A percentile compares a stretch with the other conserved stretches of the same genome.
phyloP scores from a whole-genome alignment of 2,888 invertebrate species.

The Epinotia demarniana region DNA sequence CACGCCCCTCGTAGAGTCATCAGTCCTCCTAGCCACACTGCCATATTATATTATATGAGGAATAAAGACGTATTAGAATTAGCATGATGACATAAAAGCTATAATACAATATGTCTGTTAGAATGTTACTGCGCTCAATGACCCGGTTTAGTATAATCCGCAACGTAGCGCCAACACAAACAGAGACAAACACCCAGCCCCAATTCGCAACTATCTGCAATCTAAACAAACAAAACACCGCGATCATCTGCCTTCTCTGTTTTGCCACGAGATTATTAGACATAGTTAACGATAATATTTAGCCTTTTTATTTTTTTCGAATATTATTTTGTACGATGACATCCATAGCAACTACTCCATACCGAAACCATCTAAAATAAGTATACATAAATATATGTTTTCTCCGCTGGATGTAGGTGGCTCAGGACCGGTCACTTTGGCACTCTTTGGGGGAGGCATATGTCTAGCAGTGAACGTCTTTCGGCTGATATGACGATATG shows the following conservation, averaged over 20 bases:
- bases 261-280: constrained; percentile 1
- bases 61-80: too few relatives aligned
- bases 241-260: background rate
- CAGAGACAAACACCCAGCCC: constrained; percentile 15
- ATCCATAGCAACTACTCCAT: background rate
- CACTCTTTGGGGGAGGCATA: too few relatives aligned
- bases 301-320: background rate
- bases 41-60: background rate
- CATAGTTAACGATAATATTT: background rate
- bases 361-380: background rate
- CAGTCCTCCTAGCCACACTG: background rate
- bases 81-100: background rate
- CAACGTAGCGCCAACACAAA: constrained; percentile 26
- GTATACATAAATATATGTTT: too few relatives aligned
- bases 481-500: too few relatives aligned
- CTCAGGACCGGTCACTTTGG: too few relatives aligned
- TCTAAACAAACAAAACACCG: constrained; percentile 34
- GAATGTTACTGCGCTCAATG: constrained; percentile 8
- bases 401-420: too few relatives aligned
- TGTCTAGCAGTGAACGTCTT: too few relatives aligned
- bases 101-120: background rate
- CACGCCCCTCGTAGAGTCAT: background rate
- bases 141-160: constrained; percentile 18
- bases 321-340: background rate
- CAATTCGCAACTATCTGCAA: constrained; percentile 32